phyloP scores from a whole-genome alignment of 2,888 invertebrate genomes.

The Drosophila melanocephala region DNA sequence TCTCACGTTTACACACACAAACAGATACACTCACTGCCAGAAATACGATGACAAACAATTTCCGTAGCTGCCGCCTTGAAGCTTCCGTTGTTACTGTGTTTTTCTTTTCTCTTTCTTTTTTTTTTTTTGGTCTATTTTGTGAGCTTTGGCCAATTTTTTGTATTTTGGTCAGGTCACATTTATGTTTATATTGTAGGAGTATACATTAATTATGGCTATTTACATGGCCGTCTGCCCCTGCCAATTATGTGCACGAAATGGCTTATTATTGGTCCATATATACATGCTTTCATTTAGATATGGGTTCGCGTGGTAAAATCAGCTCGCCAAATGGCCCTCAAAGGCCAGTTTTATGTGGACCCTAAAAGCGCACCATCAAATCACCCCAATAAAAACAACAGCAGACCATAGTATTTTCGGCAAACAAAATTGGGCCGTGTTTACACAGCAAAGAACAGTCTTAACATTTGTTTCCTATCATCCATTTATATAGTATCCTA shows the following conservation, averaged over 20 bases:
- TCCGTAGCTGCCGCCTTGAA: conserved; percentile 48
- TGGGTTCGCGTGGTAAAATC: conserved; percentile 43
- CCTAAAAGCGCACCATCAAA: conserved; percentile 68
- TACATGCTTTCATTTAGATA: conserved; percentile 35
- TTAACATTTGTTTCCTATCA: conserved; percentile 54
- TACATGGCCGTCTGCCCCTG: conserved; percentile 58
- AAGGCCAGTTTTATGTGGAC: conserved; percentile 62
- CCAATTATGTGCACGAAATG: conserved; percentile 78
- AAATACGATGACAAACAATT: conserved; percentile 65
- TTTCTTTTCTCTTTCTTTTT: conserved; percentile 4
- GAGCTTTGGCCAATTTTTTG: conserved; percentile 51
- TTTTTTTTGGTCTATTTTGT: conserved; percentile 17
- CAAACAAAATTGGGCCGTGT: conserved; percentile 69
- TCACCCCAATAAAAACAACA: conserved; percentile 21
- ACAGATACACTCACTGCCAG: neutral
- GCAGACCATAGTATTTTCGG: conserved; percentile 32
- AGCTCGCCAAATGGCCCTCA: conserved; percentile 71
- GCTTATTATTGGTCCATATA: conserved; percentile 74
- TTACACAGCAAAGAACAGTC: conserved; percentile 59
- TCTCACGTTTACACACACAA: neutral
- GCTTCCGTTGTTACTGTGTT: conserved; percentile 39
- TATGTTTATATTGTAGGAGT: conserved; percentile 66
- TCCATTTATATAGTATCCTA: conserved; percentile 30
- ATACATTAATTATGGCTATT: conserved; percentile 79
- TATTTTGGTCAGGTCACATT: conserved; percentile 77